phyloP scores from a whole-genome alignment of 1,140 invertebrate species.

The Tyrophagus putrescentiae region DNA sequence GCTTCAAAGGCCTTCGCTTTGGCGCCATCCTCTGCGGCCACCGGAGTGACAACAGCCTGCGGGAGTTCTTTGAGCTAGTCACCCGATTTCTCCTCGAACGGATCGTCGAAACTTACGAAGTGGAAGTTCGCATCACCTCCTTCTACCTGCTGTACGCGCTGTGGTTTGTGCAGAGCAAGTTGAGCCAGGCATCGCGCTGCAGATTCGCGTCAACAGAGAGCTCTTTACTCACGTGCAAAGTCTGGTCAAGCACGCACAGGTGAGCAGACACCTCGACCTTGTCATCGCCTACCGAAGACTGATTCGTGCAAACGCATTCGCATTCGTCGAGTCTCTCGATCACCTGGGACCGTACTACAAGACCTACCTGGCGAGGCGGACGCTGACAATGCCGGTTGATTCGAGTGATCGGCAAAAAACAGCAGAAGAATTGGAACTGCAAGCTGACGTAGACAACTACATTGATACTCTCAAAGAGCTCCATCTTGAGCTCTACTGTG shows the following conservation, averaged over 20 bases:
- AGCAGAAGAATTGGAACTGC: no score
- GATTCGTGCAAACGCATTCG: background rate
- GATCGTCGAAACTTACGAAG: background rate
- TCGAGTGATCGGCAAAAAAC: background rate
- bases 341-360: conserved; percentile 10
- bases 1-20: background rate
- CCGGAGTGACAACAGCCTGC: background rate
- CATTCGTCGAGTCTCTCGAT: background rate
- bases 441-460: background rate
- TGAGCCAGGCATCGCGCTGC: background rate
- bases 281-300: background rate
- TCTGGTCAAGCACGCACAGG: background rate
- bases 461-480: background rate
- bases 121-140: background rate
- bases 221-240: background rate
- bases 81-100: background rate
- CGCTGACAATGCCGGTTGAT: background rate
- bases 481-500: background rate
- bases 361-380: background rate
- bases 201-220: background rate
- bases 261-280: background rate
- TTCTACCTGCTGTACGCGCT: conserved; percentile 3
- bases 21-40: background rate
- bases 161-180: background rate
- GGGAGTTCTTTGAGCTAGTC: background rate